A percentile compares a stretch with the other conserved stretches of the same genome.
phyloP scores from a whole-genome alignment of 2,888 invertebrate species.

The Bellardia bayeri region DNA sequence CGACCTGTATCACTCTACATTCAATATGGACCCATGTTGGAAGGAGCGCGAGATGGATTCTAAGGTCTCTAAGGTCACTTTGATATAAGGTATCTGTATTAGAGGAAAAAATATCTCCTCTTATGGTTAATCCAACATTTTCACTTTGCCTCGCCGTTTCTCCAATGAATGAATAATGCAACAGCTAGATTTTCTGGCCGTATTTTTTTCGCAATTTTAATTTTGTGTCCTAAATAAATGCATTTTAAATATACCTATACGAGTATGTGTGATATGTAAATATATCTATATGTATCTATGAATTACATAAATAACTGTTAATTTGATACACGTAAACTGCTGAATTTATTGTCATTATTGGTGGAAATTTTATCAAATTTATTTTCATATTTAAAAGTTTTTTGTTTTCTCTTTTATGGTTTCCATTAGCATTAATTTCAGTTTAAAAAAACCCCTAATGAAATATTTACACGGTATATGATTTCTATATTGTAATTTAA shows the following conservation, averaged over 20 bases:
- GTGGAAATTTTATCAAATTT: conserved; percentile 58
- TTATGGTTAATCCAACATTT: no score
- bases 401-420: no score
- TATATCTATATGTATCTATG: no score
- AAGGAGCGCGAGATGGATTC: no score
- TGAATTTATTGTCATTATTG: conserved; percentile 62
- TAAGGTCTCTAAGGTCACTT: no score
- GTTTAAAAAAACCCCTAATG: conserved; percentile 24
- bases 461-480: conserved; percentile 44
- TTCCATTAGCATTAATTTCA: not conserved
- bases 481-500: conserved; percentile 36
- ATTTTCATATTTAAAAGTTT: not conserved
- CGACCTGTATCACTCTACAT: no score
- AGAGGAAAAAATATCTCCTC: no score
- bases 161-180: not conserved
- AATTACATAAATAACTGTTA: conserved; percentile 52
- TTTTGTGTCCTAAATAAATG: conserved; percentile 27
- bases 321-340: conserved; percentile 63
- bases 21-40: no score
- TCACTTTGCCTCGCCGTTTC: no score
- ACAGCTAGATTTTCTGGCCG: not conserved
- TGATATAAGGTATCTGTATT: no score
- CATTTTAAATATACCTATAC: conserved; percentile 1
- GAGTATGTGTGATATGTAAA: no score
- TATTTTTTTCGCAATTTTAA: not conserved